Base-by-base conservation (phyloP, 2,113 vertebrate genomes). In the Toxotes chatareus region DNA sequence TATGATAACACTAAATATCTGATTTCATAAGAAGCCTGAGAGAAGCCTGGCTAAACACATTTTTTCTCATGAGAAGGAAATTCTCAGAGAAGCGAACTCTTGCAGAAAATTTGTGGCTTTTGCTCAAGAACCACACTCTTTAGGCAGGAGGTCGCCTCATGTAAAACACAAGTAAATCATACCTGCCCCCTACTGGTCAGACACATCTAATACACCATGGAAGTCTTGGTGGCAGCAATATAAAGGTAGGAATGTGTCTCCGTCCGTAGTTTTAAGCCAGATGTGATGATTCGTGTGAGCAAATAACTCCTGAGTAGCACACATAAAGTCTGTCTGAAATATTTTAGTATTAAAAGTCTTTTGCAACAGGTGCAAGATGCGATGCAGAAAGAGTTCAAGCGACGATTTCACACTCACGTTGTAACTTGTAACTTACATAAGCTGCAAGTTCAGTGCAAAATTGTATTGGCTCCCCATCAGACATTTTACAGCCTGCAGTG, bases 111-210 rank as follows among this genome's bases (percentile, higher is more conserved):
- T 38, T 46, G 34, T 63, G 55, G 36, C 23, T 55, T 85, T 64
- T 76, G 31, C 49, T 60, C 38, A 42, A 17, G n/a, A 49, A 32
- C 55, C 13, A 36, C 72, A 71, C 9, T 34, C 7, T 64, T 63
- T 12, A 73, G 61, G 71, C 47, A 59, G 19, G 32, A 67, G 12
- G 57, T 63, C 8, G 6, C 10, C 42, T n/a, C 47, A 60, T 4
- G 4, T 21, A 38, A 73, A 73, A 55, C 44, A 60, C 34, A 87
- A 67, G 71, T 92, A 62, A 86, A 83, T 40, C 89, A 72, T 5
- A 92, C 56, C 85, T 92, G 92, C 90, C 91, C 90, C 70, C 91
- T 90, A 80, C 76, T 91, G 92, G 88, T 53, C 34, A 84, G 1
- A 62, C 11, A 34, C 4, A 3, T 3, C 42, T 17, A 78, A 7